Conservation (phyloP, 2,113 vertebrate species). For the chimpanzee (Pan troglodytes) region NHGRI_mPanTro3-v2.1_pri NC_072407.2:16784501-16785000, state of each 20-base stretch:
- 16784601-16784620: neutral
- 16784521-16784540: neutral
- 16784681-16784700: constrained; percentile 68
- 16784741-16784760: constrained; percentile 21
- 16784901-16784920: neutral
- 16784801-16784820: constrained; percentile 49
- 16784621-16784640: neutral
- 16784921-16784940: neutral
- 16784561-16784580: neutral
- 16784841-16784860: neutral
- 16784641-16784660: neutral
- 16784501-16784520: neutral
- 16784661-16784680: constrained; percentile 43
- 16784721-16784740: constrained; percentile 41
- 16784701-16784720: constrained; percentile 58
- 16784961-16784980: neutral
- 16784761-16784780: constrained; percentile 67
- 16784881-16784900: neutral
- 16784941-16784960: neutral
- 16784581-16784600: neutral
- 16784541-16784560: neutral
- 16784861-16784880: neutral
- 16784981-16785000: neutral
- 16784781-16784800: constrained; percentile 26
- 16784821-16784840: neutral